phyloP scores from a whole-genome alignment of 2,797 vertebrate genomes.

The Acipenser oxyrinchus region DNA sequence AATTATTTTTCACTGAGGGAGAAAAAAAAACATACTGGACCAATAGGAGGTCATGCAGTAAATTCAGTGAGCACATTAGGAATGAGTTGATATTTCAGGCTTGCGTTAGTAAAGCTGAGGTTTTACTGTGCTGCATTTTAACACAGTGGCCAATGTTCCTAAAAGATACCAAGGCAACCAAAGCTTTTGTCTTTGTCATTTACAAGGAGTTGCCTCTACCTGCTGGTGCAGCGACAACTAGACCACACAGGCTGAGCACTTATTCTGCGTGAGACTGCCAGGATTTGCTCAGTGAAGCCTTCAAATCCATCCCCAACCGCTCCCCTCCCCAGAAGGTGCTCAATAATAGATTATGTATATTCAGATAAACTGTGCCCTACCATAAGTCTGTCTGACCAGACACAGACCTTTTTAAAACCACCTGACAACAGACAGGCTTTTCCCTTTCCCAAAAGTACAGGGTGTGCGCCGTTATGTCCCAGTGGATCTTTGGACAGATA shows the following conservation, averaged over 20 bases:
- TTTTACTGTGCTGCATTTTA: not conserved
- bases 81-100: too few relatives aligned
- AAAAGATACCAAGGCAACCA: not conserved
- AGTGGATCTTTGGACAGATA: conserved; percentile 22
- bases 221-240: conserved; percentile 11
- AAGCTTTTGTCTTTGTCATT: conserved; percentile 27
- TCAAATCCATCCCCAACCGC: conserved; percentile 35
- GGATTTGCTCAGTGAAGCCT: conserved; percentile 60
- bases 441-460: conserved; percentile 10
- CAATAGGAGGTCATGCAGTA: too few relatives aligned
- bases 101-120: too few relatives aligned
- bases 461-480: conserved; percentile 11
- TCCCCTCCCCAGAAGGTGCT: conserved; percentile 23
- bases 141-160: not conserved
- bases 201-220: conserved; percentile 28
- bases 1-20: too few relatives aligned
- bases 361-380: conserved; percentile 17
- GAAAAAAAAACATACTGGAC: too few relatives aligned
- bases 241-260: conserved; percentile 56
- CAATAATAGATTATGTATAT: conserved; percentile 25
- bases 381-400: conserved; percentile 41
- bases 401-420: conserved; percentile 40
- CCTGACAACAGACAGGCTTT: conserved; percentile 43
- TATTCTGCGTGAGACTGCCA: conserved; percentile 36
- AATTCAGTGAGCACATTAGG: too few relatives aligned